Evolutionary conservation across 2,113 vertebrate genomes (phyloP), one percentile per base, ranked within the genome.

Genomic region (Planiliza haematocheilus): DNA sequence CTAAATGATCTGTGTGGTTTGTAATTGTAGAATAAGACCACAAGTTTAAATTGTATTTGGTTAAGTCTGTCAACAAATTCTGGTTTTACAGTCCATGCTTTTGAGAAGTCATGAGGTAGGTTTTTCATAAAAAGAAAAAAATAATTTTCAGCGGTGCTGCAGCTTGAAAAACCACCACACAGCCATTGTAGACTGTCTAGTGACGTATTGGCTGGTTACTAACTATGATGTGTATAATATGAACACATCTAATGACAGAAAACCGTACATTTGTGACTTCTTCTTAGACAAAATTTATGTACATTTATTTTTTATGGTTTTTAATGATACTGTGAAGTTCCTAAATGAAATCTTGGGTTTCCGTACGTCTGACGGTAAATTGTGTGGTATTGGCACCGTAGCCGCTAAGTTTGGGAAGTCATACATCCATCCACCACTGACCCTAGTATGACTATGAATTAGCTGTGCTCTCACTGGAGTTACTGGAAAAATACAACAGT

Each of bases 321-420:
- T 56, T 73, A 67, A 55, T 2, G 1, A 48, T 36, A 60, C 46
- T 48, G 20, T 64, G 37, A 61, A 70, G 12, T 16, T 62, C 48
- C 34, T 24, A 49, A 70, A 43, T 55, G 4, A 60, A 17, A 43
- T 30, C 20, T 21, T 38, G n/a, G n/a, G 20, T 51, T 79, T 52
- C 61, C 51, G 9, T 49, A 52, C 52, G 18, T 61, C 16, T 53
- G 46, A 71, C 57, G 42, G 37, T 71, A 55, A 66, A 41, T 18
- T 63, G 10, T 61, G 61, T 53, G 24, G 42, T 63, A 14, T 69
- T 81, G 64, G 63, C 68, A 36, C 7, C 4, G 18, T 37, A 7
- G 62, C 10, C 13, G 1, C 37, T 17, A 57, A 53, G 62, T 85
- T 76, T 83, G 52, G 53, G 53, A 77, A 83, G 60, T 76, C 53